Conservation (phyloP, 2,113 vertebrate genomes). For the Pandion haliaetus region DNA sequence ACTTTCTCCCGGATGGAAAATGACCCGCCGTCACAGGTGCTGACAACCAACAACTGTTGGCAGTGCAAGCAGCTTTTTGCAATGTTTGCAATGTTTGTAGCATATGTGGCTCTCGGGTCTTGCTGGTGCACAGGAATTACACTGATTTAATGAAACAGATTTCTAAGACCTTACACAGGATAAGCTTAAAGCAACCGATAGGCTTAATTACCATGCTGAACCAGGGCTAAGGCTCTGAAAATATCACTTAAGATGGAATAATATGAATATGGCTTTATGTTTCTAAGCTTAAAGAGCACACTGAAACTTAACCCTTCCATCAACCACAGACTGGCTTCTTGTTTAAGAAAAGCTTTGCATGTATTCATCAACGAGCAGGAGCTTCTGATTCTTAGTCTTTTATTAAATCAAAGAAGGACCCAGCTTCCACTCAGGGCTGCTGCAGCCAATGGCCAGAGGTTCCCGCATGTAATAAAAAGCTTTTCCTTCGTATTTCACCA, state of each 20-base stretch:
- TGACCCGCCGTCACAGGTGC: not conserved
- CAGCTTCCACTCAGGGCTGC: not conserved
- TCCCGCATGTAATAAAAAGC: not conserved
- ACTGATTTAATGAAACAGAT: not conserved
- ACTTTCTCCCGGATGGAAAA: not conserved
- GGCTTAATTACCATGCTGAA: not conserved
- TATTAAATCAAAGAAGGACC: not conserved
- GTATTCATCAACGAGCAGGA: not conserved
- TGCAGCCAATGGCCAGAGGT: not conserved
- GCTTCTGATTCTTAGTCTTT: not conserved
- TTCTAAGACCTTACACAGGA: not conserved
- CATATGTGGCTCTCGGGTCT: not conserved
- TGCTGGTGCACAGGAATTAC: not conserved
- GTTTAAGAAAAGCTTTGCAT: not conserved
- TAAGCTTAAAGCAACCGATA: not conserved
- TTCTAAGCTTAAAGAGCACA: not conserved
- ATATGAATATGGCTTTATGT: not conserved
- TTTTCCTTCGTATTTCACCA: not conserved
- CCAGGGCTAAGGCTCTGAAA: not conserved
- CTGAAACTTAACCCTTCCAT: not conserved
- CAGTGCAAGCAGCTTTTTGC: not conserved
- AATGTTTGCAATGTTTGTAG: not conserved
- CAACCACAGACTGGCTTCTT: not conserved
- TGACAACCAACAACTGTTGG: not conserved
- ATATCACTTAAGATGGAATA: not conserved